Percentiles rank a stretch among this genome's conserved stretches.
These are phyloP conservation scores for Gadopsis marmoratus DNA, from an alignment of 2,797 vertebrate genomes.

Conservation along the genomic window DNA sequence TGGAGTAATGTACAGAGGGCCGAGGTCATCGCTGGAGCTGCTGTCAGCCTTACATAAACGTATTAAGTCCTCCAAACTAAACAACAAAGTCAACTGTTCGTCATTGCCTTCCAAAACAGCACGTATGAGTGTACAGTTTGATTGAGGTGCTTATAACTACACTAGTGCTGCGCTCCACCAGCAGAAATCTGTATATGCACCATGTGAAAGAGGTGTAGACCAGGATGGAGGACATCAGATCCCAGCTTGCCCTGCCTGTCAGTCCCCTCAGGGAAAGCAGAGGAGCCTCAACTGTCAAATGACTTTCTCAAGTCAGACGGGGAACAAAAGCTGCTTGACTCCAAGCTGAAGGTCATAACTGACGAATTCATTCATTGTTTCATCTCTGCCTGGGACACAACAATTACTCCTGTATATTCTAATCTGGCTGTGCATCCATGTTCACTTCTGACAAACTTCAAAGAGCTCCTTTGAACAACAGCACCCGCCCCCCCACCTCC, in stretches of 20 bases:
- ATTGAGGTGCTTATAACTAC: neutral
- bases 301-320: slow-evolving; percentile 56
- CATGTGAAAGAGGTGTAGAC: slow-evolving; percentile 17
- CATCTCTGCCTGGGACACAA: slow-evolving; percentile 59
- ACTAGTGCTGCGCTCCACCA: neutral
- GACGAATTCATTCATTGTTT: slow-evolving; percentile 65
- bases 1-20: neutral
- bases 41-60: too few species aligned
- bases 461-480: slow-evolving; percentile 74
- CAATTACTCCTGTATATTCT: slow-evolving; percentile 66
- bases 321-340: slow-evolving; percentile 62
- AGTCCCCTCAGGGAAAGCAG: slow-evolving; percentile 38
- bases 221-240: slow-evolving; percentile 39
- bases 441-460: slow-evolving; percentile 66
- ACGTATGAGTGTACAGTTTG: neutral
- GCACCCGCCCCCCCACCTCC: slow-evolving; percentile 39
- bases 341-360: slow-evolving; percentile 68
- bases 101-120: neutral
- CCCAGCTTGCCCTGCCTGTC: slow-evolving; percentile 6
- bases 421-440: slow-evolving; percentile 66
- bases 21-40: neutral
- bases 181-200: neutral
- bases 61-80: neutral
- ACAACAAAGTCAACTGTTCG: neutral
- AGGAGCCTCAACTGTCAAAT: slow-evolving; percentile 47